Evolutionary conservation across 2,888 invertebrate genomes (phyloP).

Genomic region (Metopia argyrocephala): DNA sequence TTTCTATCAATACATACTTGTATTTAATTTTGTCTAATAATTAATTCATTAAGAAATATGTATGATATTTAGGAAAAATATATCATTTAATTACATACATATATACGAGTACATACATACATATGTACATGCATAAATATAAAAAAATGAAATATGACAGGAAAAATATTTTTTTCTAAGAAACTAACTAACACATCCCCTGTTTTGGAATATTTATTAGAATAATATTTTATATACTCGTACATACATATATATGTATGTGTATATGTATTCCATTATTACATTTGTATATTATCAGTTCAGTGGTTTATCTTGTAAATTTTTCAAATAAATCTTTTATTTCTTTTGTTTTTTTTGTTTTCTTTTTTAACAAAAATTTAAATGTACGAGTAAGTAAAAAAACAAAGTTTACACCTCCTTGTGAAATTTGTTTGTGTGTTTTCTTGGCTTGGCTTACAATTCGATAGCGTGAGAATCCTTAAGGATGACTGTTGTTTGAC

Average conservation of each 20-base stretch:
- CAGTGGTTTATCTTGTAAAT: background rate
- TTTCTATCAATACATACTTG: background rate
- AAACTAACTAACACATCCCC: no score
- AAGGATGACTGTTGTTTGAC: no score
- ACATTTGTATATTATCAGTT: constrained; percentile 37
- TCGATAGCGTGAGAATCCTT: constrained; percentile 58
- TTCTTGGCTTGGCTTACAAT: constrained; percentile 2
- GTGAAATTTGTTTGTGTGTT: background rate
- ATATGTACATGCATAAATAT: background rate
- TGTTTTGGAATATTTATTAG: constrained; percentile 58
- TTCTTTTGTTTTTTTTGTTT: background rate
- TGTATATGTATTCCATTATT: constrained; percentile 15
- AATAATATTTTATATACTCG: constrained; percentile 28
- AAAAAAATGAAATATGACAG: constrained; percentile 23
- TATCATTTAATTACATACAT: constrained; percentile 28
- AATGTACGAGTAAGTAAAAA: background rate
- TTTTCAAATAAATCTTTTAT: background rate
- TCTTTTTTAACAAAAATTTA: background rate
- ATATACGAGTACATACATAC: background rate
- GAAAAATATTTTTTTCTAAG: no score
- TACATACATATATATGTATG: background rate
- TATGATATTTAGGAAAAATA: no score
- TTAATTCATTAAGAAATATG: constrained; percentile 58
- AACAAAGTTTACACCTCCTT: constrained; percentile 53
- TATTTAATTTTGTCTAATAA: constrained; percentile 32